These are phyloP conservation scores for Cichlasoma orientale DNA, from an alignment of 2,797 vertebrate genomes.

Conservation along the genomic window DNA sequence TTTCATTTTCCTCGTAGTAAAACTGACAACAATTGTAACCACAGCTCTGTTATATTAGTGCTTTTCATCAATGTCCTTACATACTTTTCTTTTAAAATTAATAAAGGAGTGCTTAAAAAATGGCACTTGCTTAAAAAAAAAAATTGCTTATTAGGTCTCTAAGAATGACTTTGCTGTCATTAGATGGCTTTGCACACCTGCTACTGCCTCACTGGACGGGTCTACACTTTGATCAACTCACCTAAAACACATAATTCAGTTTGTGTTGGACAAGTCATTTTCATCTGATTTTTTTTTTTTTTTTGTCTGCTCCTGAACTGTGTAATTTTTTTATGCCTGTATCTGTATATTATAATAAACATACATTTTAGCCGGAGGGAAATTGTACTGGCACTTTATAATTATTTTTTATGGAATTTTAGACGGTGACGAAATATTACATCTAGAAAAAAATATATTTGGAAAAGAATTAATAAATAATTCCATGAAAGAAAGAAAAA, in stretches of 20 bases:
- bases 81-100: not conserved
- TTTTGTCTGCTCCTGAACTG: not conserved
- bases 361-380: no score
- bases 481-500: not conserved
- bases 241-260: no score
- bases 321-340: not conserved
- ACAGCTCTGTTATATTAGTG: not conserved
- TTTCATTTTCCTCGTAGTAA: conserved; percentile 27
- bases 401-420: not conserved
- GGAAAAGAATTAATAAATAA: not conserved
- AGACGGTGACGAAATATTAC: not conserved
- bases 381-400: not conserved
- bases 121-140: no score
- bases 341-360: not conserved
- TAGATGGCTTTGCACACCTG: not conserved
- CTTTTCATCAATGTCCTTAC: not conserved
- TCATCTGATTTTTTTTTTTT: accelerated
- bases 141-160: not conserved
- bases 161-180: not conserved
- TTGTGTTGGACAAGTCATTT: no score
- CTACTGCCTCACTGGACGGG: not conserved
- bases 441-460: no score
- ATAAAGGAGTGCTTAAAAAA: not conserved
- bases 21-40: not conserved
- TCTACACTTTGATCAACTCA: no score